These are phyloP conservation scores for Villa cingulata DNA, from an alignment of 2,888 invertebrate genomes.

Conservation along the genomic window DNA sequence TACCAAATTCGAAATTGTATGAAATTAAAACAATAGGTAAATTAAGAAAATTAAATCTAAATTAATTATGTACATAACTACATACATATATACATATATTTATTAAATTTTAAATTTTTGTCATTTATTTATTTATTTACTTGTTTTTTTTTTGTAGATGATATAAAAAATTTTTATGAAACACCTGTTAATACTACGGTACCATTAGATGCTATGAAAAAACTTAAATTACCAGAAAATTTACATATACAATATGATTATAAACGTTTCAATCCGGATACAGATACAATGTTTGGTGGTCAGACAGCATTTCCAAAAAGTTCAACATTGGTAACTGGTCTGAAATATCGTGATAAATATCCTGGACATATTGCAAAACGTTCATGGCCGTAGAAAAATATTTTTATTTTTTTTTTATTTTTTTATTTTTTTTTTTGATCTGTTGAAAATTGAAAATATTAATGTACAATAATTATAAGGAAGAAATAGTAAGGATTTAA, in stretches of 20 bases:
- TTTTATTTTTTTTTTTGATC: too few relatives aligned
- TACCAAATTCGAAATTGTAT: conserved; percentile 74
- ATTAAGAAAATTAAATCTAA: conserved; percentile 14
- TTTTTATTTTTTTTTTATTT: too few relatives aligned
- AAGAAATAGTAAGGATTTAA: too few relatives aligned
- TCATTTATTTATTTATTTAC: background rate
- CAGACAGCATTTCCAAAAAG: conserved; percentile 72
- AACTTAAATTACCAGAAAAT: conserved; percentile 70
- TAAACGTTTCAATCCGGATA: conserved; percentile 69
- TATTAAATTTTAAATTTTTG: background rate
- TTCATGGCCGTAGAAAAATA: conserved; percentile 40
- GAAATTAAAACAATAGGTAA: conserved; percentile 57
- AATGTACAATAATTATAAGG: too few relatives aligned
- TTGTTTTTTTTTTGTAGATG: conserved; percentile 37
- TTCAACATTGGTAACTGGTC: conserved; percentile 70
- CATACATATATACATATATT: background rate
- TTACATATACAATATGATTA: conserved; percentile 72
- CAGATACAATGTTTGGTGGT: conserved; percentile 59
- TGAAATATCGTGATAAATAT: conserved; percentile 72
- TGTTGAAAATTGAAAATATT: too few relatives aligned
- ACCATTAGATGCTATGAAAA: conserved; percentile 59
- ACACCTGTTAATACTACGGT: conserved; percentile 54
- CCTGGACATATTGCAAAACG: conserved; percentile 51
- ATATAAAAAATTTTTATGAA: conserved; percentile 56
- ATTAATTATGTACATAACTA: too few relatives aligned